Percentiles rank a stretch among this genome's conserved stretches.
phyloP scores from a whole-genome alignment of 2,888 invertebrate genomes.

The Drosophila vallismaia region DNA sequence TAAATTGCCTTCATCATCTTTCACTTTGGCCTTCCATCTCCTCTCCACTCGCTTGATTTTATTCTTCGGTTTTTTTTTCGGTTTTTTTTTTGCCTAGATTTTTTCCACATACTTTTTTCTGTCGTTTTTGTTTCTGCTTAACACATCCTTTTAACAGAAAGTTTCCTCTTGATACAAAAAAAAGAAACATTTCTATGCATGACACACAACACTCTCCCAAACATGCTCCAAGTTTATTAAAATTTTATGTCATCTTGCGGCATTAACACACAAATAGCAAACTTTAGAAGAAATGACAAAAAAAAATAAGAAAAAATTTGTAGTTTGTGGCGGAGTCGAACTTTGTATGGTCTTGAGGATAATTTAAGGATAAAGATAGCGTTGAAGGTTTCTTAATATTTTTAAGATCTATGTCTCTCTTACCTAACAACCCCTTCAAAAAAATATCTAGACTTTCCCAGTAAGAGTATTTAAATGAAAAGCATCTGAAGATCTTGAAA shows the following conservation, averaged over 20 bases:
- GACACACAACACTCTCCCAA: constrained; percentile 17
- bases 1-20: constrained; percentile 77
- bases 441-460: background rate
- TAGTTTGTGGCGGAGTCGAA: too few species aligned
- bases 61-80: background rate
- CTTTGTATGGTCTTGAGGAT: too few species aligned
- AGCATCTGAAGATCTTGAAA: background rate
- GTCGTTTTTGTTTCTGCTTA: background rate
- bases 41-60: background rate
- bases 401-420: too few species aligned
- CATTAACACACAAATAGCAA: constrained; percentile 24
- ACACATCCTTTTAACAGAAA: constrained; percentile 14
- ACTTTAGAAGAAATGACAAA: constrained; percentile 5
- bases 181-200: constrained; percentile 45
- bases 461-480: background rate
- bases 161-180: constrained; percentile 2
- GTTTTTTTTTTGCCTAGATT: background rate
- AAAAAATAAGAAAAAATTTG: background rate
- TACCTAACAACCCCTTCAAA: background rate
- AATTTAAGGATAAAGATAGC: too few species aligned
- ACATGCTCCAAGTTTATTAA: constrained; percentile 40
- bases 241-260: constrained; percentile 30
- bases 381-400: too few species aligned
- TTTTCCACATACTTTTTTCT: background rate
- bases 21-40: constrained; percentile 45